These are phyloP conservation scores for Nomada flava DNA, from an alignment of 2,888 invertebrate genomes.

Conservation along the genomic window DNA sequence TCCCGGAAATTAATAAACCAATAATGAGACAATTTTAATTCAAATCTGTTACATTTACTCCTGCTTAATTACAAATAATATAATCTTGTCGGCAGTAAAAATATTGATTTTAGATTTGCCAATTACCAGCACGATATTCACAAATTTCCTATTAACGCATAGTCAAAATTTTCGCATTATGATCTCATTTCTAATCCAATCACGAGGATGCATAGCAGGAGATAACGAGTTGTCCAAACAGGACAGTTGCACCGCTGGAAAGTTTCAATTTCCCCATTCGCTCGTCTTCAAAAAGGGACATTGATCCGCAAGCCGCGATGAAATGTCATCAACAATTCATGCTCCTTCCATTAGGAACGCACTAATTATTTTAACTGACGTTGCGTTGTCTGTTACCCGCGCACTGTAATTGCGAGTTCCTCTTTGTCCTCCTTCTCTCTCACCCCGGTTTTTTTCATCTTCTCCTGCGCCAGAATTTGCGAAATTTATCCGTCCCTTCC, in stretches of 20 bases:
- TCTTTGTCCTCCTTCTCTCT: neutral
- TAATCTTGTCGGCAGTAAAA: too few species aligned
- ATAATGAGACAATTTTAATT: too few species aligned
- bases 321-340: slow-evolving; percentile 64
- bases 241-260: slow-evolving; percentile 11
- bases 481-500: slow-evolving; percentile 14
- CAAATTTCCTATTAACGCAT: too few species aligned
- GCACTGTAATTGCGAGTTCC: slow-evolving; percentile 21
- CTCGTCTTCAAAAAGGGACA: slow-evolving; percentile 48
- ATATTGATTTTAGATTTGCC: too few species aligned
- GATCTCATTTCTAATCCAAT: slow-evolving; percentile 12
- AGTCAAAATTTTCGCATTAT: neutral
- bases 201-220: neutral
- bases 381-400: slow-evolving; percentile 23
- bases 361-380: slow-evolving; percentile 62
- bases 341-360: slow-evolving; percentile 55
- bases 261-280: slow-evolving; percentile 42
- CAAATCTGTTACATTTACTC: too few species aligned
- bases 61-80: too few species aligned
- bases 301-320: slow-evolving; percentile 45
- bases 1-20: too few species aligned
- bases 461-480: slow-evolving; percentile 11
- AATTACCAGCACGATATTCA: too few species aligned
- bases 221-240: slow-evolving; percentile 16
- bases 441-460: slow-evolving; percentile 8